Percentiles rank a stretch among this genome's conserved stretches.
Conservation (phyloP, 30 jellyfish, hydroid and myxozoan species). For the Aurelia aurita region DNA sequence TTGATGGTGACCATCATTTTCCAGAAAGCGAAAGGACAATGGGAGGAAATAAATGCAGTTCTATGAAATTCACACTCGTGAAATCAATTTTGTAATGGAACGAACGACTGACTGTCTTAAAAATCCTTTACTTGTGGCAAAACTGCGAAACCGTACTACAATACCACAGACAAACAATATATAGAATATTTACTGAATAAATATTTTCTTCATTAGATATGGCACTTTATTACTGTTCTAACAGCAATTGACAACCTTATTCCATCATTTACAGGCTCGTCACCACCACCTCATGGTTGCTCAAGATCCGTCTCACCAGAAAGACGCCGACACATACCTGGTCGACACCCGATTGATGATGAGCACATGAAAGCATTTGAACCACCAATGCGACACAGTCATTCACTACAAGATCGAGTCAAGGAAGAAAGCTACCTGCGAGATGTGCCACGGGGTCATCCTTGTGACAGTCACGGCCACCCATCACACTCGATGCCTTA, state of each 20-base stretch:
- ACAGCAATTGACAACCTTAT: background rate
- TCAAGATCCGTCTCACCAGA: conserved; percentile 68
- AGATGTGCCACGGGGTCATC: conserved; percentile 61
- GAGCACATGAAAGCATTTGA: conserved; percentile 60
- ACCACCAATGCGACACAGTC: conserved; percentile 66
- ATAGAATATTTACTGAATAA: too few relatives aligned
- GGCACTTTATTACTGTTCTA: background rate
- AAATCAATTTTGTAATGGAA: too few relatives aligned
- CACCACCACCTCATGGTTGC: conserved; percentile 64
- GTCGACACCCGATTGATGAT: conserved; percentile 62
- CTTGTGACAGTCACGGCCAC: conserved; percentile 76
- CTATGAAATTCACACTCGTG: too few relatives aligned
- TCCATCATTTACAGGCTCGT: conserved; percentile 16
- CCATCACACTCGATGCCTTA: conserved; percentile 60
- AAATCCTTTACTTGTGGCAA: too few relatives aligned
- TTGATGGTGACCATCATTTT: too few relatives aligned
- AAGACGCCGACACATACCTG: conserved; percentile 56
- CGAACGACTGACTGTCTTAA: too few relatives aligned
- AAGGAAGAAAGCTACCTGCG: conserved; percentile 68
- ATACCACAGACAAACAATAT: too few relatives aligned
- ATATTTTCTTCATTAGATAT: too few relatives aligned
- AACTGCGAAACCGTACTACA: too few relatives aligned
- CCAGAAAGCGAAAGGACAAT: too few relatives aligned
- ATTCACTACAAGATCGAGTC: conserved; percentile 53
- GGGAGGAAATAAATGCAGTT: too few relatives aligned